These are phyloP conservation scores for Mactra quadrangularis DNA, from an alignment of 1,140 invertebrate species.

Conservation along the genomic window DNA sequence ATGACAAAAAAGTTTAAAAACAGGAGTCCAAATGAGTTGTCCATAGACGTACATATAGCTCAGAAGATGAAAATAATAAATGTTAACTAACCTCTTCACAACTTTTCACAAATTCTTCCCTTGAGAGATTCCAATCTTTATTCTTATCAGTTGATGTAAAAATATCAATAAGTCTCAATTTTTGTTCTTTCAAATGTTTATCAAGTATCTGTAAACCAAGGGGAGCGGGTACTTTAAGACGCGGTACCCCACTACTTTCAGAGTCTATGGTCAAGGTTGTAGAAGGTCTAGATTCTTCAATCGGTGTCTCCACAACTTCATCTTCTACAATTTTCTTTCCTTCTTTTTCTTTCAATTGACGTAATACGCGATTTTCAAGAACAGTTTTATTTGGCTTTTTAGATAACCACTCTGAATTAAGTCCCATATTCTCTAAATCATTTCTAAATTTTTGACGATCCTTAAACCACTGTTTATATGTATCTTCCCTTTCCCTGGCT, in stretches of 20 bases:
- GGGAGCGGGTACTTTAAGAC: conserved; percentile 75
- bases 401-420: conserved; percentile 76
- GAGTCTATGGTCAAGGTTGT: conserved; percentile 48
- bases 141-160: conserved; percentile 79
- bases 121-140: conserved; percentile 79
- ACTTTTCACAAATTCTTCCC: conserved; percentile 76
- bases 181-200: conserved; percentile 74
- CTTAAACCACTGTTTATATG: conserved; percentile 77
- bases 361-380: conserved; percentile 76
- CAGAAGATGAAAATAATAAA: too few species aligned
- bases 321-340: conserved; percentile 29
- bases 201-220: conserved; percentile 77
- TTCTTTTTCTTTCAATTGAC: conserved; percentile 59
- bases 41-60: too few species aligned
- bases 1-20: too few species aligned
- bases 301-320: not conserved
- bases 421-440: conserved; percentile 77
- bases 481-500: conserved; percentile 68
- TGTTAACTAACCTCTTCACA: conserved; percentile 75
- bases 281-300: conserved; percentile 42
- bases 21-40: too few species aligned
- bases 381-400: conserved; percentile 79
- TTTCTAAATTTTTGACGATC: conserved; percentile 77
- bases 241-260: conserved; percentile 59
- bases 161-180: conserved; percentile 79